These are phyloP conservation scores for Empis livida DNA, from an alignment of 2,888 invertebrate genomes.

Conservation along the genomic window DNA sequence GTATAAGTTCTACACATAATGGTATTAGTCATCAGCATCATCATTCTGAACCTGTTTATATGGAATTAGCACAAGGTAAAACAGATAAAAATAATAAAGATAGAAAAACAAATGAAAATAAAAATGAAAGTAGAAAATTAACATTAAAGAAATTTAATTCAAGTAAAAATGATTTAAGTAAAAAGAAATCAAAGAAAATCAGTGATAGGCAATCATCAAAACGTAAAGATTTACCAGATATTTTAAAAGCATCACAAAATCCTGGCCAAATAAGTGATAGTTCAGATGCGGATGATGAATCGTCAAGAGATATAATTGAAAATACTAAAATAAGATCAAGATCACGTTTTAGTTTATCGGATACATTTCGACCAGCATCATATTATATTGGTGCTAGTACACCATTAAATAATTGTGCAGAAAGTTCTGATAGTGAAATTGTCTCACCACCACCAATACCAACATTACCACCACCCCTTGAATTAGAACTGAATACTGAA, in stretches of 20 bases:
- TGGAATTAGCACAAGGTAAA: constrained; percentile 53
- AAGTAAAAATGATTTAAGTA: constrained; percentile 20
- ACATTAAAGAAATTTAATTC: constrained; percentile 19
- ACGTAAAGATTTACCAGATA: constrained; percentile 45
- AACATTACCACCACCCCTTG: constrained; percentile 48
- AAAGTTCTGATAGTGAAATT: constrained; percentile 70
- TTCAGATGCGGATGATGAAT: constrained; percentile 76
- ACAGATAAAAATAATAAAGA: constrained; percentile 20
- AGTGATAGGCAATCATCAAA: constrained; percentile 27
- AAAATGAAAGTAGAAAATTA: constrained; percentile 34
- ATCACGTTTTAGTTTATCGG: constrained; percentile 70
- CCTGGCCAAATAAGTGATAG: constrained; percentile 43
- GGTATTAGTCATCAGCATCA: not conserved
- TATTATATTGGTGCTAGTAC: constrained; percentile 67
- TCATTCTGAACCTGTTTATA: constrained; percentile 61
- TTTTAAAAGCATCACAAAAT: constrained; percentile 40
- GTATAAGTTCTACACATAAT: constrained; percentile 14
- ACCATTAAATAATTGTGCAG: constrained; percentile 51
- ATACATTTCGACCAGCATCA: constrained; percentile 77
- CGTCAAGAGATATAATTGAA: constrained; percentile 50
- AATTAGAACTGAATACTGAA: constrained; percentile 54
- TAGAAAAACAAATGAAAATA: constrained; percentile 15
- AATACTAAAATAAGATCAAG: constrained; percentile 55
- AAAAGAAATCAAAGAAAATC: constrained; percentile 29
- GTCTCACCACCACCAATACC: constrained; percentile 66